Conservation (phyloP, 2,888 invertebrate species). For the Cerastis leucographa region DNA sequence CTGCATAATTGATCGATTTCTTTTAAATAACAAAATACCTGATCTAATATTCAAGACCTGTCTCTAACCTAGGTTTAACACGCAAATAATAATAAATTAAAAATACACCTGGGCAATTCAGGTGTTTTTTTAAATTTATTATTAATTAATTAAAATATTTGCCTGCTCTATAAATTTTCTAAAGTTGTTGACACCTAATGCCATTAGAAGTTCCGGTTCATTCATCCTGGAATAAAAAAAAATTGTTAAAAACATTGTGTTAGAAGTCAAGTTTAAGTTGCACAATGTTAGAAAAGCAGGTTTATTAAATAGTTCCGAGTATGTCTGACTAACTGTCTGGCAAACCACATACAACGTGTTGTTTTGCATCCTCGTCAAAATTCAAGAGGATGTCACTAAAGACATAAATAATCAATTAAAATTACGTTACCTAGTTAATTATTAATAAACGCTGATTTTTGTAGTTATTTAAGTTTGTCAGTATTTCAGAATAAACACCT, state of each 20-base stretch:
- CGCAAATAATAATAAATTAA: no score
- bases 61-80: neutral
- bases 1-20: neutral
- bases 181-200: conserved; percentile 6
- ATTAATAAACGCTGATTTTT: no score
- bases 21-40: neutral
- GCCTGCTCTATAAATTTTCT: neutral
- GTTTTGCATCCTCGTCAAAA: no score
- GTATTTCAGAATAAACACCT: no score
- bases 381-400: no score
- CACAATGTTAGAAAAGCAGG: neutral
- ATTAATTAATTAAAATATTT: conserved; percentile 6
- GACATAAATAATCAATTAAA: no score
- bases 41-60: neutral
- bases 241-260: neutral
- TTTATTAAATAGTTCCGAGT: neutral
- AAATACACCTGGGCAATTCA: no score
- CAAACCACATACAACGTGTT: no score
- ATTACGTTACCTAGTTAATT: no score
- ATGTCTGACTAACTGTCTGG: neutral
- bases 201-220: conserved; percentile 35
- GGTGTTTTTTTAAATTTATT: conserved; percentile 22
- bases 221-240: conserved; percentile 26
- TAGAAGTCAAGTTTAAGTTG: neutral
- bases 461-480: no score